Percentiles rank a stretch among this genome's conserved stretches.
Conservation (phyloP, 2,797 vertebrate species). For the Lagothrix lagotricha region DNA sequence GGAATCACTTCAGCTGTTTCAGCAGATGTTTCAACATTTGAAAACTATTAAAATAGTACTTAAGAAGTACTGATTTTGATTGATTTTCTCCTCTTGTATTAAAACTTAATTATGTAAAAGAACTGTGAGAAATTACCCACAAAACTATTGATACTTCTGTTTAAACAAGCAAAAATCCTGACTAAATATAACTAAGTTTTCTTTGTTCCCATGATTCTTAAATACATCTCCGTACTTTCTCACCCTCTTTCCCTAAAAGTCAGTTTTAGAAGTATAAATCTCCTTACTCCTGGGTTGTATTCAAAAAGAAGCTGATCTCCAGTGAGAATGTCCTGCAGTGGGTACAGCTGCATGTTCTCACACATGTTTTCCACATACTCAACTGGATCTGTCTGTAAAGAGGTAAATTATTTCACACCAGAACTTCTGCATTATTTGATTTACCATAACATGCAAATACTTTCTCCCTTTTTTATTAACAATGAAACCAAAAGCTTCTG, state of each 20-base stretch:
- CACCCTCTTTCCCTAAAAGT: slow-evolving; percentile 17
- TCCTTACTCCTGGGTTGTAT: slow-evolving; percentile 91
- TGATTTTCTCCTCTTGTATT: slow-evolving; percentile 31
- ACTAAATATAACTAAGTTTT: slow-evolving; percentile 29
- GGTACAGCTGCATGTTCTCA: slow-evolving; percentile 98
- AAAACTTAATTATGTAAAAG: slow-evolving; percentile 3
- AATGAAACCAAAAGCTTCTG: slow-evolving; percentile 5
- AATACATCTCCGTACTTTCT: not conserved
- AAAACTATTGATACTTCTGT: not conserved
- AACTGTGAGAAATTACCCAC: slow-evolving; percentile 4
- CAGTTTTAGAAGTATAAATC: slow-evolving; percentile 52
- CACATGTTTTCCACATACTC: slow-evolving; percentile 96
- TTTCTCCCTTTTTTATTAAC: not conserved
- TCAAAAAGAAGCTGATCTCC: slow-evolving; percentile 97
- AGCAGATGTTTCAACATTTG: slow-evolving; percentile 13
- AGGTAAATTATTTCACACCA: slow-evolving; percentile 48
- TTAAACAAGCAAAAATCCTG: slow-evolving; percentile 39
- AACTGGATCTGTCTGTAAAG: slow-evolving; percentile 93
- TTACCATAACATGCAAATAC: not conserved
- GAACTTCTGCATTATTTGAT: not conserved
- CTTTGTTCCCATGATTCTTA: slow-evolving; percentile 15
- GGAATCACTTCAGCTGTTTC: slow-evolving; percentile 38
- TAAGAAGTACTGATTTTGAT: not conserved
- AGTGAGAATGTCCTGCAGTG: slow-evolving; percentile 93
- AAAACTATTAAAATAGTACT: not conserved